A percentile compares a stretch with the other conserved stretches of the same genome.
phyloP scores from a whole-genome alignment of 1,140 invertebrate genomes.

The Solenopsis invicta region DNA sequence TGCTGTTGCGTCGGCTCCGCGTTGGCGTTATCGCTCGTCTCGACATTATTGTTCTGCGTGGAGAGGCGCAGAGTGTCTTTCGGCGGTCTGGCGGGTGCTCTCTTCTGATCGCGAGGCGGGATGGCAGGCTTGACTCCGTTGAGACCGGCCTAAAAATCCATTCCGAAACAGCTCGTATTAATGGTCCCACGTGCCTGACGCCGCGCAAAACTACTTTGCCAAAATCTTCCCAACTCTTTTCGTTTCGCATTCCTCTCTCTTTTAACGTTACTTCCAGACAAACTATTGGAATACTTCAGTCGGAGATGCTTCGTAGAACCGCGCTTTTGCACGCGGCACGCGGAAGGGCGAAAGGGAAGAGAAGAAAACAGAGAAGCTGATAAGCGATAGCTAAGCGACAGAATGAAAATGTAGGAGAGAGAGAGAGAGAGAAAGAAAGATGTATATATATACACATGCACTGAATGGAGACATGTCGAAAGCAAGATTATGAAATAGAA shows the following conservation, averaged over 20 bases:
- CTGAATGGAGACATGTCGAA: conserved; percentile 16
- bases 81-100: conserved; percentile 91
- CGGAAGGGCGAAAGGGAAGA: conserved; percentile 8
- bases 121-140: conserved; percentile 90
- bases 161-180: conserved; percentile 77
- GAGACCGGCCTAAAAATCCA: conserved; percentile 86
- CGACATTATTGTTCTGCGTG: conserved; percentile 86
- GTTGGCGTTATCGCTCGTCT: conserved; percentile 86
- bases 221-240: conserved; percentile 36
- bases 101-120: conserved; percentile 92
- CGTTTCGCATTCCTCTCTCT: conserved; percentile 32
- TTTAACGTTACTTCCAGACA: conserved; percentile 7
- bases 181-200: conserved; percentile 32
- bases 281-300: not conserved
- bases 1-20: conserved; percentile 93
- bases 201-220: conserved; percentile 54
- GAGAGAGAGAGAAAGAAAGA: not conserved
- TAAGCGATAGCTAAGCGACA: conserved; percentile 21
- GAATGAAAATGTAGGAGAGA: not conserved
- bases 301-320: conserved; percentile 5
- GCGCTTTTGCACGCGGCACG: not conserved
- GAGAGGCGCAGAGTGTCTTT: conserved; percentile 85
- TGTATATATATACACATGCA: not conserved
- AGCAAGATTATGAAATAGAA: conserved; percentile 27
- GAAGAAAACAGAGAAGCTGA: not conserved